Conservation (phyloP, 2,113 vertebrate species). For the Procavia capensis region DNA sequence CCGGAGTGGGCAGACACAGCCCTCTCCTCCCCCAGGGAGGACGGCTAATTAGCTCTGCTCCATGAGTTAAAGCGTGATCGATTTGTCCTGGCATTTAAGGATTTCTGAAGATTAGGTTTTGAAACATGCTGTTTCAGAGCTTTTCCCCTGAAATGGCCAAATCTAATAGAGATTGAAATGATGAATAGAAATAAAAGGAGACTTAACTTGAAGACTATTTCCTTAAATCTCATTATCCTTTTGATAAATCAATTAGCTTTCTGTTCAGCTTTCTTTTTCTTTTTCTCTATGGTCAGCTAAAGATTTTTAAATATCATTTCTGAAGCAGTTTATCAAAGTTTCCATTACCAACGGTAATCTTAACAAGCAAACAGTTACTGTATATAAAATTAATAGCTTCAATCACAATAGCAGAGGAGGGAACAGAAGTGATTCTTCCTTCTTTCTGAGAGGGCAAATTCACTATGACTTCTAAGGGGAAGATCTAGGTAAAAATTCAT, state of each 20-base stretch:
- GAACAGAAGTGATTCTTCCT: neutral
- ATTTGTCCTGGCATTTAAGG: slow-evolving; percentile 27
- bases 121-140: slow-evolving; percentile 43
- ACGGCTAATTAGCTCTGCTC: neutral
- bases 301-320: slow-evolving; percentile 27
- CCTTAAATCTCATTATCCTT: slow-evolving; percentile 47
- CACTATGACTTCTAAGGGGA: neutral
- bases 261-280: slow-evolving; percentile 40
- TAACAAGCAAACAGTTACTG: neutral
- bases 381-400: neutral
- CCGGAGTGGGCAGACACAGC: neutral
- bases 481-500: neutral
- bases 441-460: slow-evolving; percentile 25
- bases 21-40: neutral
- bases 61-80: neutral
- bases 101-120: slow-evolving; percentile 55
- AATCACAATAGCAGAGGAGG: slow-evolving; percentile 11
- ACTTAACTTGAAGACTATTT: neutral
- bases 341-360: neutral
- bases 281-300: slow-evolving; percentile 42
- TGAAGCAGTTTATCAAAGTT: slow-evolving; percentile 20
- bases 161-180: slow-evolving; percentile 26
- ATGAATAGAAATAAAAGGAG: slow-evolving; percentile 48
- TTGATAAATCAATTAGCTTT: slow-evolving; percentile 56
- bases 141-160: slow-evolving; percentile 26